Base-by-base conservation (phyloP, 2,113 vertebrate species). In the Scophthalmus maximus region DNA sequence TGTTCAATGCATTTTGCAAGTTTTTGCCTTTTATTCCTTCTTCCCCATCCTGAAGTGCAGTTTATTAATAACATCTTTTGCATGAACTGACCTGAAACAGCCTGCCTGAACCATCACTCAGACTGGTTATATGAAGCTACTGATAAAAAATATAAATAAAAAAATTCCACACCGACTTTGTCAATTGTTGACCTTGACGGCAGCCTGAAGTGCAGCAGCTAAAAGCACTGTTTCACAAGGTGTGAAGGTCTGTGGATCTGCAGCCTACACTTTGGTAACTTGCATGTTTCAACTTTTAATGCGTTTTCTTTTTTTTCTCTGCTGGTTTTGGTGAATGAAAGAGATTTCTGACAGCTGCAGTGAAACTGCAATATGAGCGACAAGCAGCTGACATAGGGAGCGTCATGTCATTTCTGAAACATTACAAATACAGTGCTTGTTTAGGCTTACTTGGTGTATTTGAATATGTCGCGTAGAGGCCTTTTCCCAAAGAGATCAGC, bases 161-260 rank as follows among this genome's bases (percentile, higher is more conserved):
- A 34, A 68, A 5, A 29, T 5, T n/a, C n/a, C n/a, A n/a, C n/a
- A n/a, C 17, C 1, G 0, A 22, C 23, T 46, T 36, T 72, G 36
- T 70, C 22, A 20, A 51, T 50, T 23, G 36, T 51, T 84, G 61
- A 79, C 71, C 59, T 83, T 85, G 63, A 73, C 44, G 66, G 26
- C n/a, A 64, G 14, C 15, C 29, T 67, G 27, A 5, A 40, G 38
- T 22, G 49, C 38, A 47, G 34, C 50, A 60, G 22, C 0, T 42
- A 36, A 59, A 76, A 49, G 6, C 63, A 8, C 20, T 36, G 30
- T 27, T 26, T 47, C 26, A 53, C 18, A 57, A 17, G 20, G 44
- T n/a, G 14, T 52, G 22, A 44, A 44, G 42, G 42, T n/a, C 17
- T 25, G 26, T 26, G 10, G 23, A 51, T 10, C 49, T 17, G 49